A percentile compares a stretch with the other conserved stretches of the same genome.
These are phyloP conservation scores for Geophilus truncorum DNA, from an alignment of 2,888 invertebrate genomes.

Conservation along the genomic window DNA sequence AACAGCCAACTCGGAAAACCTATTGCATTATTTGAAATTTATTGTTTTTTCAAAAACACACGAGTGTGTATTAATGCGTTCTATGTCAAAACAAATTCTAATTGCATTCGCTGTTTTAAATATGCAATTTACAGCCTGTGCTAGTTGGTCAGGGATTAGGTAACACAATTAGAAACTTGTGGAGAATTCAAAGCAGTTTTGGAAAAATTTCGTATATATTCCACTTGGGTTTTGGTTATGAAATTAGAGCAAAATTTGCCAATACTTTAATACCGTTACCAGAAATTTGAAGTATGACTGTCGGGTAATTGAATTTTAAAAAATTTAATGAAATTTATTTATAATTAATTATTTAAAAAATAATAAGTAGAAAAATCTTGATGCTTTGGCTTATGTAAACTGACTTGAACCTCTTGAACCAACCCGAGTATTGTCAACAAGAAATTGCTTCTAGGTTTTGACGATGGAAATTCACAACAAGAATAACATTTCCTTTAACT, in stretches of 20 bases:
- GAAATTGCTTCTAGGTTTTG: no score
- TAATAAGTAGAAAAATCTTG: no score
- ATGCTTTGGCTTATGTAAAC: no score
- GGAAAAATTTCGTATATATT: neutral
- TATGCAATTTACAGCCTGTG: neutral
- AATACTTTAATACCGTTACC: neutral
- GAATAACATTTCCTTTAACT: no score
- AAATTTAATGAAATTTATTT: neutral
- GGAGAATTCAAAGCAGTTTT: neutral
- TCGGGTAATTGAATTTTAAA: neutral
- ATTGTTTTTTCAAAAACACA: neutral
- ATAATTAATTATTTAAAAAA: no score
- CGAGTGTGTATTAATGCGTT: neutral
- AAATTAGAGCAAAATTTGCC: neutral
- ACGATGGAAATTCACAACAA: no score
- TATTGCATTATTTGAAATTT: constrained; percentile 2
- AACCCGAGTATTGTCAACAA: no score
- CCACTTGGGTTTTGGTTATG: neutral
- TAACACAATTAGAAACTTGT: neutral
- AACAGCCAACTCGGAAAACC: neutral
- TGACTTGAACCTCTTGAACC: no score
- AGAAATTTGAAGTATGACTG: neutral
- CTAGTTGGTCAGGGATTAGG: constrained; percentile 1
- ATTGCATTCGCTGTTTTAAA: neutral
- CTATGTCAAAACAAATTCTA: neutral